Conservation (phyloP, 2,797 vertebrate species). For the Leptatherina wallacei region DNA sequence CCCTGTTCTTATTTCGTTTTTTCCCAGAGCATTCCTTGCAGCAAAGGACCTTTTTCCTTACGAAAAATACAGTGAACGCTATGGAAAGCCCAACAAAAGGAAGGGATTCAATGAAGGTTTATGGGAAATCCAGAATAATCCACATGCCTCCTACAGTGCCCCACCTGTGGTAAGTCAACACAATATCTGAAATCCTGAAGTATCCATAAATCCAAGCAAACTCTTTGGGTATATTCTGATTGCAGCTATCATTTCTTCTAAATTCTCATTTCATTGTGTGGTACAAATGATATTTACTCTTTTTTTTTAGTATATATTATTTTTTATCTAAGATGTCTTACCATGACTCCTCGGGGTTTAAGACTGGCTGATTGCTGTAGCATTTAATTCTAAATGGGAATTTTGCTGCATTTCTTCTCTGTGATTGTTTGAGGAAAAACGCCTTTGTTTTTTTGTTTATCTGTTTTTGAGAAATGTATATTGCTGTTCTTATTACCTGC, state of each 20-base stretch:
- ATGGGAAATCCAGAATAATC: conserved; percentile 99
- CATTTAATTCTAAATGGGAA: no score
- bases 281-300: background rate
- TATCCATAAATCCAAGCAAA: background rate
- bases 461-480: background rate
- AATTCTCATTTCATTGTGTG: background rate
- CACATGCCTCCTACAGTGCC: conserved; percentile 94
- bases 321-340: no score
- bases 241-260: background rate
- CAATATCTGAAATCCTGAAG: background rate
- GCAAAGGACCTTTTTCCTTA: conserved; percentile 96
- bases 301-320: no score
- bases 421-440: no score
- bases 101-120: conserved; percentile 99
- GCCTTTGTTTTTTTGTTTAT: background rate
- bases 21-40: conserved; percentile 92
- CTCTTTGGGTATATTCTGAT: background rate
- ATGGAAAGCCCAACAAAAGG: conserved; percentile 97
- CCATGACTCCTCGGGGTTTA: background rate
- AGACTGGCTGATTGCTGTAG: background rate
- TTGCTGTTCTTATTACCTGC: conserved; percentile 11
- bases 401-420: no score
- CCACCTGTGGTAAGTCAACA: conserved; percentile 87
- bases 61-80: conserved; percentile 95
- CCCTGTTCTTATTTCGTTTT: conserved; percentile 9